Evolutionary conservation across 2,888 invertebrate species (phyloP).

Genomic region (Amphipyra berbera): DNA sequence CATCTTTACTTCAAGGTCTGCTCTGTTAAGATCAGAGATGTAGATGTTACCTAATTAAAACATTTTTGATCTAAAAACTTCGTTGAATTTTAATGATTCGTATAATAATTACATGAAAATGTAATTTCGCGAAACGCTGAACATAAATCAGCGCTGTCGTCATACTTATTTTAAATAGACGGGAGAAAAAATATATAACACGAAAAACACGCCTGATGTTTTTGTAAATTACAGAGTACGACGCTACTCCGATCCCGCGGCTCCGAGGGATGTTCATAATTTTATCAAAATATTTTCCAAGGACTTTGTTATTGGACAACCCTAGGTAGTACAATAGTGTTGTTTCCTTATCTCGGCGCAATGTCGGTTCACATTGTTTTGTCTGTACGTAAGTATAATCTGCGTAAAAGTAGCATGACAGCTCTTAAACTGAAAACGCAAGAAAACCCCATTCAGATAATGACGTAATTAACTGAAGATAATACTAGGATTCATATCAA

Average conservation of each 20-base stretch:
- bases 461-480: constrained; percentile 31
- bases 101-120: constrained; percentile 45
- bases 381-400: constrained; percentile 37
- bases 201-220: constrained; percentile 44
- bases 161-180: constrained; percentile 29
- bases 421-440: constrained; percentile 28
- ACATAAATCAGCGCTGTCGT: constrained; percentile 45
- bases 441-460: constrained; percentile 30
- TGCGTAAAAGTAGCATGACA: constrained; percentile 43
- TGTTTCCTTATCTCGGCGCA: constrained; percentile 64
- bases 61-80: constrained; percentile 25
- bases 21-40: constrained; percentile 2
- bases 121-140: constrained; percentile 41
- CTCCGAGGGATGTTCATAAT: constrained; percentile 44
- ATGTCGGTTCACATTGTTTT: constrained; percentile 63
- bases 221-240: constrained; percentile 44
- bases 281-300: constrained; percentile 49
- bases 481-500: constrained; percentile 13
- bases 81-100: constrained; percentile 39
- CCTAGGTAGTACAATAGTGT: constrained; percentile 61
- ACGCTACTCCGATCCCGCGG: constrained; percentile 19
- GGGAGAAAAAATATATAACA: constrained; percentile 23
- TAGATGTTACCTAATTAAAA: constrained; percentile 30
- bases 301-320: constrained; percentile 42
- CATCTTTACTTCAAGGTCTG: constrained; percentile 29